Evolutionary conservation across 2,113 vertebrate genomes (phyloP).

Genomic region (Thermophis baileyi): DNA sequence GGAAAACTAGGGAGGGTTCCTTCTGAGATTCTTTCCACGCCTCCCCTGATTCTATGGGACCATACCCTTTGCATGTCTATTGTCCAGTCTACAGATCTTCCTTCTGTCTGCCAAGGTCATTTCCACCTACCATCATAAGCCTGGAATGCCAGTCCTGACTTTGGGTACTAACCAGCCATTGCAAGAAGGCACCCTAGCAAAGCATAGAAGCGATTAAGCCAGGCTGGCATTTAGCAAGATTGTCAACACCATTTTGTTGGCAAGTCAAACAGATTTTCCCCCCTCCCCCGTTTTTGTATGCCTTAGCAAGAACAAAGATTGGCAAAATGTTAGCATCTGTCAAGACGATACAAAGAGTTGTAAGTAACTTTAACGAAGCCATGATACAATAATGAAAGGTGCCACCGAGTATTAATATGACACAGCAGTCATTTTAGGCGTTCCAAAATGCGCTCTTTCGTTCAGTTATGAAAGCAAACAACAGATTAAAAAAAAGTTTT

Average conservation of each 20-base stretch:
- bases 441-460: slow-evolving; percentile 61
- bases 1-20: too few relatives aligned
- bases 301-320: slow-evolving; percentile 67
- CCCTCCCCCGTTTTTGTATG: slow-evolving; percentile 30
- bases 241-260: slow-evolving; percentile 74
- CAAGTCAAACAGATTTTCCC: slow-evolving; percentile 64
- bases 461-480: slow-evolving; percentile 58
- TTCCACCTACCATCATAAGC: neutral
- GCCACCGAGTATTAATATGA: slow-evolving; percentile 65
- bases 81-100: neutral
- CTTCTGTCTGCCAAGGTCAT: neutral
- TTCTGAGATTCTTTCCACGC: too few relatives aligned
- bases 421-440: slow-evolving; percentile 54
- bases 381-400: slow-evolving; percentile 68
- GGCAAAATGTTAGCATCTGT: slow-evolving; percentile 75
- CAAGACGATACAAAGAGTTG: slow-evolving; percentile 69
- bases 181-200: slow-evolving; percentile 33
- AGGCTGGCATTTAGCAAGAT: slow-evolving; percentile 68
- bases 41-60: too few relatives aligned
- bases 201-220: slow-evolving; percentile 52
- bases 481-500: slow-evolving; percentile 39
- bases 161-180: neutral
- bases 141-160: neutral
- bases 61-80: too few relatives aligned
- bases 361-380: slow-evolving; percentile 73